phyloP scores from a whole-genome alignment of 2,113 vertebrate genomes.

The Falcunculus frontatus region DNA sequence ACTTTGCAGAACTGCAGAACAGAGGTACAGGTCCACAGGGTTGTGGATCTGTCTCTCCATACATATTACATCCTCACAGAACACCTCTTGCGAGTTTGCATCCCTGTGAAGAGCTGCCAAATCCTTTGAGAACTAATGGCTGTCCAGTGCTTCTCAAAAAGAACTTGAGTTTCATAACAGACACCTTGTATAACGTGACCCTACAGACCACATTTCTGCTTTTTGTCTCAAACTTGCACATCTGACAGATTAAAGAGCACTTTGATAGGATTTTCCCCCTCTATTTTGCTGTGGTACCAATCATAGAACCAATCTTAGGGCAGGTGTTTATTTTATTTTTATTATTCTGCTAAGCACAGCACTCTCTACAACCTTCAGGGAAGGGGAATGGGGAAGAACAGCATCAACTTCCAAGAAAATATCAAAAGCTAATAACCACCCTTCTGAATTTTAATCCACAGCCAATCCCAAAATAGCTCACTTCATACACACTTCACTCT shows the following conservation, averaged over 20 bases:
- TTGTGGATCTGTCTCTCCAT: not conserved
- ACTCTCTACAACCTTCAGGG: conserved; percentile 81
- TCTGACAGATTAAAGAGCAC: not conserved
- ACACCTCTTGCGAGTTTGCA: not conserved
- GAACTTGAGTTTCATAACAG: not conserved
- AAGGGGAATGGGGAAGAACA: conserved; percentile 50
- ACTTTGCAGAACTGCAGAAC: not conserved
- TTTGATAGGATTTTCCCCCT: not conserved
- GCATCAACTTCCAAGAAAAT: conserved; percentile 70
- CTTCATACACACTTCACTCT: not conserved
- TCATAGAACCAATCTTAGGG: conserved; percentile 77
- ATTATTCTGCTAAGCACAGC: conserved; percentile 89
- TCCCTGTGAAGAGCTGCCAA: not conserved
- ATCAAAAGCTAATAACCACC: conserved; percentile 71
- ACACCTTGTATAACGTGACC: not conserved
- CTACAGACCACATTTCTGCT: not conserved
- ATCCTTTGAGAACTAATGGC: not conserved
- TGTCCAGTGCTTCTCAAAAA: not conserved
- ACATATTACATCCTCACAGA: not conserved
- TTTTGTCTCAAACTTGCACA: not conserved
- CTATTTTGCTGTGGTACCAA: conserved; percentile 33
- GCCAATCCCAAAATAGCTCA: not conserved
- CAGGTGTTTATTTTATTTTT: conserved; percentile 70
- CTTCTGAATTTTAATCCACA: conserved; percentile 52
- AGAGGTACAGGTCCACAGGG: not conserved